These are phyloP conservation scores for Lacerta viridis DNA, from an alignment of 2,797 vertebrate species.

Conservation along the genomic window DNA sequence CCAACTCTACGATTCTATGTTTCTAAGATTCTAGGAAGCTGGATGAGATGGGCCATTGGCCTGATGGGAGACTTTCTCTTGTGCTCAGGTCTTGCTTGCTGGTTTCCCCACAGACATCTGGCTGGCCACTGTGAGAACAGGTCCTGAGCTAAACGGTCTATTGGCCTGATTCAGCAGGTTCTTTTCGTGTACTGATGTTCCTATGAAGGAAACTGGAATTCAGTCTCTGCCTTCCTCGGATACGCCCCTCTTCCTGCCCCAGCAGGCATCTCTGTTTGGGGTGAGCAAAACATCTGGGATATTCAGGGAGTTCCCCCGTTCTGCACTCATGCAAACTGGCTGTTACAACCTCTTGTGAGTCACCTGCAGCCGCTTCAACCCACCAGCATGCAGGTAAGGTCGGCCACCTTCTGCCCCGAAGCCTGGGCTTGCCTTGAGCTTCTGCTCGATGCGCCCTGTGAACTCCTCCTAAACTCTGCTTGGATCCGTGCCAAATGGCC, in stretches of 20 bases:
- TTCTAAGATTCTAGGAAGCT: no score
- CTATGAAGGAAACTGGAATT: no score
- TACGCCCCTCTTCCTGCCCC: not conserved
- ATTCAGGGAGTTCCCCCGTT: slow-evolving; percentile 14
- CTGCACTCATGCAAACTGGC: not conserved
- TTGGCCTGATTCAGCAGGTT: no score
- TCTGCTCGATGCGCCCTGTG: not conserved
- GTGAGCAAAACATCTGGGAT: not conserved
- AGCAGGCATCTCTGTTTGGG: not conserved
- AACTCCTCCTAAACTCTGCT: not conserved
- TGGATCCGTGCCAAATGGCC: not conserved
- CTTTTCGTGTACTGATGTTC: no score
- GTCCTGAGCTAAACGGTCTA: no score
- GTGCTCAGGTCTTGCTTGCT: no score
- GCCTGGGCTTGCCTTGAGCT: not conserved
- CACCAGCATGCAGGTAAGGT: not conserved
- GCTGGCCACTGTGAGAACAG: no score
- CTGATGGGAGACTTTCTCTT: no score
- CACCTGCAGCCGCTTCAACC: not conserved
- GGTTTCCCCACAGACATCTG: no score
- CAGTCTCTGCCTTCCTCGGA: no score
- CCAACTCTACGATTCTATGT: no score
- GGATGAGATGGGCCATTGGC: no score
- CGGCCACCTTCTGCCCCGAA: not conserved
- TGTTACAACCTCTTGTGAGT: not conserved